These are phyloP conservation scores for Hydrochoerus hydrochaeris DNA, from an alignment of 2,113 vertebrate genomes.

Conservation along the genomic window DNA sequence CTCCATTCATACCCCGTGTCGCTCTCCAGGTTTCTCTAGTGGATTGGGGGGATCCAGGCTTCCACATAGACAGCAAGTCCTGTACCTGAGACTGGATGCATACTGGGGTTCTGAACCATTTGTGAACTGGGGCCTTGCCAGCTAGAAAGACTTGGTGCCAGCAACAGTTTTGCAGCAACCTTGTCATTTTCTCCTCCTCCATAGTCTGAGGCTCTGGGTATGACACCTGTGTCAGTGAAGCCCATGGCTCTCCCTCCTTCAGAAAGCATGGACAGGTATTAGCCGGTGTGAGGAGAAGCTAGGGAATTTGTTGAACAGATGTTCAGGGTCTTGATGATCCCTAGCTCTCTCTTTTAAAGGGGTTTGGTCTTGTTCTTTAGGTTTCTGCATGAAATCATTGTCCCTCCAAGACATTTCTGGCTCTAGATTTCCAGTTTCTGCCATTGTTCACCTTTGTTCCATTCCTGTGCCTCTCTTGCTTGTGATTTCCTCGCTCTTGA, in stretches of 20 bases:
- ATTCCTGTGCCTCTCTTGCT: rapidly evolving
- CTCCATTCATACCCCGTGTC: background rate
- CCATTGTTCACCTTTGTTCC: background rate
- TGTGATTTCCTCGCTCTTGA: background rate
- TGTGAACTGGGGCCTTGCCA: background rate
- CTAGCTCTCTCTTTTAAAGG: background rate
- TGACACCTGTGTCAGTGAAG: background rate
- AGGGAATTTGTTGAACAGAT: background rate
- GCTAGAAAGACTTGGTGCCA: background rate
- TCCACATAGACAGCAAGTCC: background rate
- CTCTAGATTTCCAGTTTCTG: background rate
- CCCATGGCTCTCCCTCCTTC: background rate
- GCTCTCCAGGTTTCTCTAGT: background rate
- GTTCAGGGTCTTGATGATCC: background rate
- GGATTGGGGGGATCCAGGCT: background rate
- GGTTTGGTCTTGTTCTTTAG: background rate
- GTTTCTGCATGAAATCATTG: background rate
- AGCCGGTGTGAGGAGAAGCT: background rate
- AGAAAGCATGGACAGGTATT: background rate
- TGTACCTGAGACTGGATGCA: background rate
- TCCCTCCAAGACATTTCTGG: background rate
- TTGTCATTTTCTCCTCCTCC: background rate
- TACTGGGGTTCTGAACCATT: background rate
- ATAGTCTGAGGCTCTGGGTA: background rate
- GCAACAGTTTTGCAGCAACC: background rate